Base-by-base conservation (phyloP, 2,888 invertebrate genomes). In the Anthophora plumipes region DNA sequence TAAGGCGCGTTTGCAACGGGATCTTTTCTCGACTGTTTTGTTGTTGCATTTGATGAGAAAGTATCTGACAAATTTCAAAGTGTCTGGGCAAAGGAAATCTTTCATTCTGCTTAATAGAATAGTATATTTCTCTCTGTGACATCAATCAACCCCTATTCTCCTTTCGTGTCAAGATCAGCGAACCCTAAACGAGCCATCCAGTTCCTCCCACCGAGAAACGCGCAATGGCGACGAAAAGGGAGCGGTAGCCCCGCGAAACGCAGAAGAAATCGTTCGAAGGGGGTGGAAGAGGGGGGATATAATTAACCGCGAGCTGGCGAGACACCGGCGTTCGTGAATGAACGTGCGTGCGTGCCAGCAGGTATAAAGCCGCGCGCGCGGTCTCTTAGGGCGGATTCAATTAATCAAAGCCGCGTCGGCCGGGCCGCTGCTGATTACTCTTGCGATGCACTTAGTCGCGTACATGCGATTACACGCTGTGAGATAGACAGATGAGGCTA, bases 401-500 rank as follows among this genome's bases (percentile, higher is more conserved):
- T 91, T 91, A 92, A 91, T 92, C 91, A 91, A 91, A 91, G 89
- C 76, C 79, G 85, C 89, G 86, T 88, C 86, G 88, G 67, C 84
- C 85, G 83, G 54, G 87, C 84, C 64, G 70, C 59, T 60, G 90
- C 89, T 91, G 91, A 92, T 92, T 92, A 92, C 90, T 90, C 90
- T 90, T 89, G 89, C 89, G 89, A 89, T 91, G 91, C 91, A 92
- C 91, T 92, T 90, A 90, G 89, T 88, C 90, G 89, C 89, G 89
- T 90, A 91, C 91, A 89, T 89, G 90, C 88, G 91, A 92, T 92
- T 92, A 91, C 92, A 92, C 87, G 90, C 89, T 87, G 90, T 83
- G 89, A 91, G 91, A 91, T 92, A 90, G 92, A 92, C 92, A 88
- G 89, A 92, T 91, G 92, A 90, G 86, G 88, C 88, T 90, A 90